A percentile compares a stretch with the other conserved stretches of the same genome.
Conservation (phyloP, 2,888 invertebrate genomes). For the Apomyelois bistriatella region DNA sequence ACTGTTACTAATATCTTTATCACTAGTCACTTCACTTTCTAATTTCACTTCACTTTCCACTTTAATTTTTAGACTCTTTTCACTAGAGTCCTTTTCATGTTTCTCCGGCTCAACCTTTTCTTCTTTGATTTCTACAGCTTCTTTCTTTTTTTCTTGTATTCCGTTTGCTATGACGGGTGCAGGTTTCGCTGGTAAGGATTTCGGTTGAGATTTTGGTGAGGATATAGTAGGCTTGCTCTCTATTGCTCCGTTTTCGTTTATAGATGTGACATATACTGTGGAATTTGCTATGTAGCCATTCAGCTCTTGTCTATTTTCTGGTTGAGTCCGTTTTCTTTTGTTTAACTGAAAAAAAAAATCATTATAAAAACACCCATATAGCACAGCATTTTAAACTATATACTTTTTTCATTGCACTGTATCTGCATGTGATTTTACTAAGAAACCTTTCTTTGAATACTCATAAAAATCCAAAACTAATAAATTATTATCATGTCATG, state of each 20-base stretch:
- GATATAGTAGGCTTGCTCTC: slow-evolving; percentile 71
- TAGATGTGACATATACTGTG: slow-evolving; percentile 91
- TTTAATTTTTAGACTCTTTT: slow-evolving; percentile 57
- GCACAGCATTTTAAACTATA: no score
- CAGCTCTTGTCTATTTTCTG: slow-evolving; percentile 79
- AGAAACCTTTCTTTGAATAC: neutral
- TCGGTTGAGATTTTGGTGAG: slow-evolving; percentile 68
- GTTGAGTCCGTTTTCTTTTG: slow-evolving; percentile 78
- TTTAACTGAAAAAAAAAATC: slow-evolving; percentile 70
- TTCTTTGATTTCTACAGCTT: slow-evolving; percentile 39
- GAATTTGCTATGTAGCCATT: slow-evolving; percentile 91
- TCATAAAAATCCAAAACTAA: neutral
- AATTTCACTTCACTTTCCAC: slow-evolving; percentile 49
- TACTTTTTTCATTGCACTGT: no score
- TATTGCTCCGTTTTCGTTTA: slow-evolving; percentile 76
- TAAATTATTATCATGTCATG: no score
- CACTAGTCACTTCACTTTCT: slow-evolving; percentile 60
- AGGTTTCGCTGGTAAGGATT: slow-evolving; percentile 68
- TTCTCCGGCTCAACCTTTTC: slow-evolving; percentile 57
- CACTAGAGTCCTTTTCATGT: slow-evolving; percentile 67
- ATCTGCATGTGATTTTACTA: neutral
- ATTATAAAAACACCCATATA: slow-evolving; percentile 41
- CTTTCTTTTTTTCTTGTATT: slow-evolving; percentile 43
- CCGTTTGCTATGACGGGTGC: slow-evolving; percentile 71
- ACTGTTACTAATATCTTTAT: slow-evolving; percentile 69